These are phyloP conservation scores for Pardosa pseudoannulata DNA, from an alignment of 2,888 invertebrate genomes.

Conservation along the genomic window DNA sequence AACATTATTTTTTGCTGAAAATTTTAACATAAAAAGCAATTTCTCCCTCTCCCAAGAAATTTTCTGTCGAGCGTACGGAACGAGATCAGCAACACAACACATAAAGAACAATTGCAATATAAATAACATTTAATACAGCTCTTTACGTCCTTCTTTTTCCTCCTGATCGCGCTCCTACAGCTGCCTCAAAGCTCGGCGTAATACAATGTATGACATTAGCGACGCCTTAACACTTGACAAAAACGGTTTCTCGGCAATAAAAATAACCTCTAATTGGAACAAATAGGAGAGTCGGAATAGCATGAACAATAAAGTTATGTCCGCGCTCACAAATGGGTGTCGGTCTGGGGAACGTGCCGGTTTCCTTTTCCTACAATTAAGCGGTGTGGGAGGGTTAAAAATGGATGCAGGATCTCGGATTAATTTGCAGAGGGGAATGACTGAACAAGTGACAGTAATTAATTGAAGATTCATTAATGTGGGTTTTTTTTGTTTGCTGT, in stretches of 20 bases:
- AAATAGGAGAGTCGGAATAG: not conserved
- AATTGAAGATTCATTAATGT: not conserved
- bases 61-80: no score
- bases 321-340: conserved; percentile 16
- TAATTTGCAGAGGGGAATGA: not conserved
- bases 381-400: conserved; percentile 16
- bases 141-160: no score
- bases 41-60: no score
- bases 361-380: not conserved
- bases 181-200: not conserved
- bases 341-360: conserved; percentile 18
- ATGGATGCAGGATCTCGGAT: conserved; percentile 26
- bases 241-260: not conserved
- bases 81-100: no score
- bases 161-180: not conserved
- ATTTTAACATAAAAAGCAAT: no score
- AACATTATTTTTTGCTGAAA: no score
- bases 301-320: conserved; percentile 5
- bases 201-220: not conserved
- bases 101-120: no score
- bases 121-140: no score
- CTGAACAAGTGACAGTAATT: not conserved
- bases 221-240: not conserved
- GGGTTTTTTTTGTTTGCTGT: no score
- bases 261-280: conserved; percentile 1